These are phyloP conservation scores for Yponomeuta plumbellus DNA, from an alignment of 2,888 invertebrate genomes.

Conservation along the genomic window DNA sequence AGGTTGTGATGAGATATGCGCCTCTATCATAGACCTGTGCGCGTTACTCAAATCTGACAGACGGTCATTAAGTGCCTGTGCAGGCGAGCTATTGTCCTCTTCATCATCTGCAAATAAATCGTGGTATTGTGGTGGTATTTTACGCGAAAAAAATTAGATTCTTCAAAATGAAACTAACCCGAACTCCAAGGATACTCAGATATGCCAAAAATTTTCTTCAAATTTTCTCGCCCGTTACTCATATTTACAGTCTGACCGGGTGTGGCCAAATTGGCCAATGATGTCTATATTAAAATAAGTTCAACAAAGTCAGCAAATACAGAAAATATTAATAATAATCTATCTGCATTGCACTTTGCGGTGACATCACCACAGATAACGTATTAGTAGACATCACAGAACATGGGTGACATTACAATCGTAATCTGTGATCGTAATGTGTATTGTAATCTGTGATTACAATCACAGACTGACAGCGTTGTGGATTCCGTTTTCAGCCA, in stretches of 20 bases:
- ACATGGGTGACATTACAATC: no score
- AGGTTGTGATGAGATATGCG: not conserved
- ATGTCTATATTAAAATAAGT: not conserved
- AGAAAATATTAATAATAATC: no score
- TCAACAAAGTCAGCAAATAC: no score
- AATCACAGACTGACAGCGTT: no score
- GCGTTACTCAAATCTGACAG: not conserved
- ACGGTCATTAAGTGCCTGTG: not conserved
- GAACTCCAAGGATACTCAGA: slow-evolving; percentile 61
- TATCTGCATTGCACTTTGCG: no score
- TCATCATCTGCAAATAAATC: not conserved
- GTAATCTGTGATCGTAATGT: no score
- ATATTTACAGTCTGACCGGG: slow-evolving; percentile 22
- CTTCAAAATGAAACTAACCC: slow-evolving; percentile 33
- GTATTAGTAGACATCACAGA: no score
- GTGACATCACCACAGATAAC: no score
- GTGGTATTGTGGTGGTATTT: not conserved
- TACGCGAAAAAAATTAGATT: not conserved
- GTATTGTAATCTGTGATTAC: no score
- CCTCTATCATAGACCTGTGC: not conserved
- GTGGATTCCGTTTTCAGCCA: no score
- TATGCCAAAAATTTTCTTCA: slow-evolving; percentile 48
- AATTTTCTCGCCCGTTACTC: slow-evolving; percentile 43
- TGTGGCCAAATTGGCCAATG: not conserved
- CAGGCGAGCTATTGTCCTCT: not conserved